These are phyloP conservation scores for Atethmia centrago DNA, from an alignment of 2,888 invertebrate genomes.

Conservation along the genomic window DNA sequence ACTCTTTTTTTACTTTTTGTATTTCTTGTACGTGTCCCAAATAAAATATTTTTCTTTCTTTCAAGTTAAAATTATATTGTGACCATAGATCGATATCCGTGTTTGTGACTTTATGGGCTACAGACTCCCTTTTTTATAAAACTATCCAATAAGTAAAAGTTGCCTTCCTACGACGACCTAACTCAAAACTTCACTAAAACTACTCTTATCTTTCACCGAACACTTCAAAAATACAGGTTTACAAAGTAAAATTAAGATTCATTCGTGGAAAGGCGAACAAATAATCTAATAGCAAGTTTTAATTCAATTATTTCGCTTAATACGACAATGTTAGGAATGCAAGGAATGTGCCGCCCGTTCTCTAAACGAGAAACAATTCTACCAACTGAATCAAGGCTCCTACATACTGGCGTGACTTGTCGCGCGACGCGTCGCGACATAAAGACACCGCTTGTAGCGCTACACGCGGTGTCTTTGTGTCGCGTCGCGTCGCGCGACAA, in stretches of 20 bases:
- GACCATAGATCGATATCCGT: no score
- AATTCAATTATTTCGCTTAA: conserved; percentile 77
- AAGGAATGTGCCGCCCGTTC: conserved; percentile 69
- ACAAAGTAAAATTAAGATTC: conserved; percentile 63
- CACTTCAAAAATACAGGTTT: conserved; percentile 28
- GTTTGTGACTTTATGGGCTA: neutral
- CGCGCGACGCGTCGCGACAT: no score
- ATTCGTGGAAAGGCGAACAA: conserved; percentile 57
- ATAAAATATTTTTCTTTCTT: no score
- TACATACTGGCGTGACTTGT: no score
- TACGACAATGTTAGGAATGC: conserved; percentile 70
- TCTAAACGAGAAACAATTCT: conserved; percentile 80
- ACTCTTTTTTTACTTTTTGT: no score
- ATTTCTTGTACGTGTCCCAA: no score
- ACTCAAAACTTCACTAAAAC: neutral
- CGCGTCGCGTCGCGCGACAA: no score
- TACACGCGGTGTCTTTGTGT: no score
- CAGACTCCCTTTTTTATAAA: neutral
- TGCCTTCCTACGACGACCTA: neutral
- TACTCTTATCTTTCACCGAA: conserved; percentile 6
- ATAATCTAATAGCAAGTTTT: conserved; percentile 67
- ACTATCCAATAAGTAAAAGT: neutral
- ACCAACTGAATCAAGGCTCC: conserved; percentile 48
- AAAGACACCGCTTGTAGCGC: no score
- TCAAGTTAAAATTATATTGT: neutral